Percentiles rank a stretch among this genome's conserved stretches.
These are phyloP conservation scores for Arizona elegans DNA, from an alignment of 2,113 vertebrate genomes.

Conservation along the genomic window DNA sequence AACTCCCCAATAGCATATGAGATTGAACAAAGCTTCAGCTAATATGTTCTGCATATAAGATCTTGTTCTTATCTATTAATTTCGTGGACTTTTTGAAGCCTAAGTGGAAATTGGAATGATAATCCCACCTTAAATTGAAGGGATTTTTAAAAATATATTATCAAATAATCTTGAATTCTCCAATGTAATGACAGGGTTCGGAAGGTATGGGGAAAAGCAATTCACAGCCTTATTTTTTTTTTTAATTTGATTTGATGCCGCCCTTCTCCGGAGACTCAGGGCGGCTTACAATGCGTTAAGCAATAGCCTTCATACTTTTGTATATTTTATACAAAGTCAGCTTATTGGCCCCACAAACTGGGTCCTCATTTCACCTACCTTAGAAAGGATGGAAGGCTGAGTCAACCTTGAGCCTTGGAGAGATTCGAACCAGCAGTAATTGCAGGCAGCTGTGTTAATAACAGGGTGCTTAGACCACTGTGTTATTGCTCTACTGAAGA, in stretches of 20 bases:
- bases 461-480: too few relatives aligned
- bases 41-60: neutral
- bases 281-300: too few relatives aligned
- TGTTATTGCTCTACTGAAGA: neutral
- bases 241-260: too few relatives aligned
- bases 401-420: too few relatives aligned
- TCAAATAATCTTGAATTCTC: neutral
- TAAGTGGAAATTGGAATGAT: neutral
- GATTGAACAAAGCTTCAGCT: neutral
- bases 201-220: neutral
- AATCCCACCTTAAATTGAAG: neutral
- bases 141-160: neutral
- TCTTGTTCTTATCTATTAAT: neutral
- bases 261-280: too few relatives aligned
- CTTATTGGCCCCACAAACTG: too few relatives aligned
- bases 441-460: too few relatives aligned
- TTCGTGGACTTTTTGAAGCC: neutral
- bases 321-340: too few relatives aligned
- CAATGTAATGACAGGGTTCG: neutral
- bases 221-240: neutral
- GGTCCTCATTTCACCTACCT: too few relatives aligned
- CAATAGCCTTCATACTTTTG: too few relatives aligned
- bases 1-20: neutral
- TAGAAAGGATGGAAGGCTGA: too few relatives aligned
- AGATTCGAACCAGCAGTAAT: too few relatives aligned